Evolutionary conservation across 2,113 vertebrate species (phyloP), one percentile per base, ranked within the genome.

Genomic region (Gobius niger): DNA sequence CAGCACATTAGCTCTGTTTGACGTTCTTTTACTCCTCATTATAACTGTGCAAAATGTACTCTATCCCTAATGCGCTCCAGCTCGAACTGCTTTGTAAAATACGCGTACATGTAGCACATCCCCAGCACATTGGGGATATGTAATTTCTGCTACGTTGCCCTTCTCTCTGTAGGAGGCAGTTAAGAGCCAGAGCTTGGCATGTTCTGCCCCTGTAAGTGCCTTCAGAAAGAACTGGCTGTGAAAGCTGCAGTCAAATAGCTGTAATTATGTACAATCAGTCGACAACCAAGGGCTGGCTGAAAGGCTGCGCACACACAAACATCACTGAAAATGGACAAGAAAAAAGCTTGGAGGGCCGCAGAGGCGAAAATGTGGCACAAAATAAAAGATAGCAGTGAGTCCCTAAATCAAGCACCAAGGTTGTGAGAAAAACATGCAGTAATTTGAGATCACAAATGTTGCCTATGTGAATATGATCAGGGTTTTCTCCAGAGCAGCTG

Each of bases 231-330:
- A 70, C 78, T 69, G 79, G 82, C 83, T 89, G 80, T 88, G 85
- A 90, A 89, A 85, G 83, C 86, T 83, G 83, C 87, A 87, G 82
- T 90, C 90, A 91, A 92, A 92, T 91, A 84, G 89, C 86, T 89
- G 87, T 90, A 92, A 92, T 92, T 91, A 91, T 90, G 82, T 81
- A 79, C 89, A 90, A 92, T 92, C 88, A 91, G 80, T 82, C 77
- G 89, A 84, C 87, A 85, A 87, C 77, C 70, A 73, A 75, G 75
- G 82, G 84, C 78, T 41, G 67, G 80, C 84, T 89, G 80, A 89
- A 91, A 88, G 84, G 80, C 86, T 78, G 78, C 85, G 75, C 80
- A 63, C 77, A 83, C 78, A 88, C 82, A 87, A 87, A 89, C 88
- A 90, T 40, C 12, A 77, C 61, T n/a, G 47, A 16, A 56, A 47